Percentiles rank a stretch among this genome's conserved stretches.
Evolutionary conservation across 2,797 vertebrate genomes (phyloP).

Genomic region (Esox lucius): DNA sequence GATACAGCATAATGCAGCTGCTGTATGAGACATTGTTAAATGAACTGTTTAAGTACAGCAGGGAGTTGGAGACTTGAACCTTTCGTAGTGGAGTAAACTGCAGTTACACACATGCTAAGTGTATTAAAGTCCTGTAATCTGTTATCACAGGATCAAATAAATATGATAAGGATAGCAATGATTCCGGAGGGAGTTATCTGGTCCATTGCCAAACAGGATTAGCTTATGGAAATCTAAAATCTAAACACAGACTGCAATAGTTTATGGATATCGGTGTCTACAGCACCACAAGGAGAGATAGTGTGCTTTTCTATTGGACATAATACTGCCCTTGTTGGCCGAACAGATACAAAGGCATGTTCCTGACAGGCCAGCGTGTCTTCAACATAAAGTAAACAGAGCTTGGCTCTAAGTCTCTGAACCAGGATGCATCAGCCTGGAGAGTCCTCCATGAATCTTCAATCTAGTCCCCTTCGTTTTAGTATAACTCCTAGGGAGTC

Average conservation of each 20-base stretch:
- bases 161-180: conserved; percentile 64
- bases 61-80: conserved; percentile 14
- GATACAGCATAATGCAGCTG: background rate
- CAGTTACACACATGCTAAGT: conserved; percentile 57
- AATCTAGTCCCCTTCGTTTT: no score
- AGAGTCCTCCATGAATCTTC: no score
- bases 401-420: no score
- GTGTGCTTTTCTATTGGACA: background rate
- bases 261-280: conserved; percentile 27
- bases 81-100: conserved; percentile 42
- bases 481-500: no score
- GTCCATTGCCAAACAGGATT: conserved; percentile 66
- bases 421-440: no score
- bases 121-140: conserved; percentile 70
- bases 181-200: conserved; percentile 62
- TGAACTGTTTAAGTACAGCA: no score
- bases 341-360: background rate
- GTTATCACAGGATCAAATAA: conserved; percentile 73
- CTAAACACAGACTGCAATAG: conserved; percentile 37
- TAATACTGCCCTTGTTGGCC: background rate
- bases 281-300: conserved; percentile 12
- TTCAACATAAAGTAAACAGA: no score
- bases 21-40: background rate
- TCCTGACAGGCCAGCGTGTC: no score
- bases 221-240: conserved; percentile 54